Base-by-base conservation (phyloP, 2,113 vertebrate genomes). In the Serinus canaria region DNA sequence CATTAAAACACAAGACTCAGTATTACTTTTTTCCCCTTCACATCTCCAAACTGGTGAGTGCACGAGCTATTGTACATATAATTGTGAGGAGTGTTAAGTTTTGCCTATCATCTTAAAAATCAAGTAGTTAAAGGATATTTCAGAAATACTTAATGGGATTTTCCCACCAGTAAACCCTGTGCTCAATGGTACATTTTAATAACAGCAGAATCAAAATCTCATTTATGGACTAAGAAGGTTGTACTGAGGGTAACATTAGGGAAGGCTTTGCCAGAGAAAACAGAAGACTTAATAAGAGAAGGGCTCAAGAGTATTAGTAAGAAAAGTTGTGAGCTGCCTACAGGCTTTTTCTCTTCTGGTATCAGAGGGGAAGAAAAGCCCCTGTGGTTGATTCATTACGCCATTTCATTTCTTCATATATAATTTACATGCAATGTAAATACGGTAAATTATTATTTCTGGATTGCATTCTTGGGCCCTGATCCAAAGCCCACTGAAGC, bases 81-180 rank as follows among this genome's bases (percentile, higher is more conserved):
- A 68, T 63, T 35, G 75, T 33, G 28, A 46, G 41, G 88, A 91
- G 90, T 89, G 90, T 91, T 73, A 95, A 91, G 72, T 94, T 97
- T 96, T 93, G 87, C 91, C 87, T 94, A 69, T 95, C 80, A 84
- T 95, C 95, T 97, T 92, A 90, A 98, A 96, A 98, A 97, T 97
- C 94, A 92, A 97, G 76, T 85, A 91, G 96, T 97, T 97, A 95
- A 96, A 95, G 96, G 95, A 95, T 95, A 97, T 97, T 97, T 98
- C 97, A 97, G 96, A 97, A 97, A 97, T 89, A 53, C 94, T 97
- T 98, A 97, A 97, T 97, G 94, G 98, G 97, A 90, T 97, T 98
- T 98, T 98, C 98, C 97, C 97, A 98, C 97, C 97, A 97, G 97
- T 97, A 97, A 97, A 97, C 81, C 63, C 43, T 79, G 92, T 91